Conservation (phyloP, 2,888 invertebrate genomes). For the Eupithecia inturbata region DNA sequence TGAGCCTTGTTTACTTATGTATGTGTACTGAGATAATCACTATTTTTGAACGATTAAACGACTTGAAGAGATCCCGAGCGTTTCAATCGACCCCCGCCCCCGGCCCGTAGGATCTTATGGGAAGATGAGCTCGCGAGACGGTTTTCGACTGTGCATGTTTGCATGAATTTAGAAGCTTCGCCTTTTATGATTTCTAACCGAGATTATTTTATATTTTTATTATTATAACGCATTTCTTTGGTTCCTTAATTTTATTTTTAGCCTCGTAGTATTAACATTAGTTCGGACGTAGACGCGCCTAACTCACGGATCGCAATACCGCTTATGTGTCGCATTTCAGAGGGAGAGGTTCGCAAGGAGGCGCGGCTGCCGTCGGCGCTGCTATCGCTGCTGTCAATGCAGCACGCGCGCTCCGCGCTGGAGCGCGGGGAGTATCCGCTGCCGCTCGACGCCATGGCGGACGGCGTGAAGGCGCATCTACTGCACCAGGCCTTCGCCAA, state of each 20-base stretch:
- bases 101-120: conserved; percentile 68
- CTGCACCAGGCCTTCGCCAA: conserved; percentile 55
- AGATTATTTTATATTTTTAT: conserved; percentile 70
- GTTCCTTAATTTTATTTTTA: conserved; percentile 83
- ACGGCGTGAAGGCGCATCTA: conserved; percentile 59
- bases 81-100: conserved; percentile 63
- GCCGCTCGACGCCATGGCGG: conserved; percentile 65
- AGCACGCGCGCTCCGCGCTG: conserved; percentile 58
- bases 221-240: conserved; percentile 84
- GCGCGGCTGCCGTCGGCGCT: conserved; percentile 73
- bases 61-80: conserved; percentile 55
- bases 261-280: conserved; percentile 84
- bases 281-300: conserved; percentile 76
- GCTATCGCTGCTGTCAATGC: conserved; percentile 76
- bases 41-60: conserved; percentile 79
- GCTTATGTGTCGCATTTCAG: conserved; percentile 79
- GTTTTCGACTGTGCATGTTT: conserved; percentile 81
- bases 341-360: conserved; percentile 75
- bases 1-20: conserved; percentile 75
- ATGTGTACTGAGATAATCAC: conserved; percentile 69
- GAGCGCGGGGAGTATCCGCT: conserved; percentile 49
- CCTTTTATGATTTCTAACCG: conserved; percentile 82
- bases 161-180: conserved; percentile 84
- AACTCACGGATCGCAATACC: conserved; percentile 76
- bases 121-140: conserved; percentile 74